Evolutionary conservation across 2,113 vertebrate species (phyloP), one percentile per base, ranked within the genome.

Genomic region (Oreochromis aureus): DNA sequence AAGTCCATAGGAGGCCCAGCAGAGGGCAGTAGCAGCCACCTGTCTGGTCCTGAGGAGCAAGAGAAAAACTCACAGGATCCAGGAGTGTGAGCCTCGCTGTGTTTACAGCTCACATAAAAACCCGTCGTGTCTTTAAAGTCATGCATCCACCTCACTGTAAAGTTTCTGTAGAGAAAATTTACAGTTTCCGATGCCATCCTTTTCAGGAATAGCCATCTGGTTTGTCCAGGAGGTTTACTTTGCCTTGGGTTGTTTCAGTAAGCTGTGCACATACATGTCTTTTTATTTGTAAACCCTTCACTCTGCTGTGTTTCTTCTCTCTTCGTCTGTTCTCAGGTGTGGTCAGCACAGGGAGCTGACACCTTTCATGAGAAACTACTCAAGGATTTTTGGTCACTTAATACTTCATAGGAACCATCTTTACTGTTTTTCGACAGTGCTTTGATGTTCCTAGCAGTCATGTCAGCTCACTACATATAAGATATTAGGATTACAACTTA

Each of bases 241-340:
- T 92, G 92, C 93, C 89, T 94, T 92, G 87, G 91, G 92, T 93
- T 90, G 39, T 91, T 89, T 73, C 85, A 69, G 91, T 90, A 84
- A 89, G 61, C 73, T 83, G 88, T 94, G 83, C 54, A 85, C 80
- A 88, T 90, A 22, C 87, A 48, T 89, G 39, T 89, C 24, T 58
- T 71, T 82, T 90, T 34, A 55, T 91, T 93, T 92, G 15, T 82
- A 84, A 63, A 85, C 54, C 61, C 89, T 81, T 92, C 59, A 82
- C 63, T 89, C 61, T 92, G 81, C 66, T 56, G 54, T 86, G 59
- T 86, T 92, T 84, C 63, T 81, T 91, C 80, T 91, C 87, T 80
- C 51, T 91, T 89, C 82, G 58, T 93, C 81, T 48, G 83, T 93
- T 90, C 92, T 95, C 95, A 95, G 93, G 93, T 94, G 85, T 93